A percentile compares a stretch with the other conserved stretches of the same genome.
Evolutionary conservation across 2,888 invertebrate species (phyloP).

Genomic region (Exocentrus adspersus): DNA sequence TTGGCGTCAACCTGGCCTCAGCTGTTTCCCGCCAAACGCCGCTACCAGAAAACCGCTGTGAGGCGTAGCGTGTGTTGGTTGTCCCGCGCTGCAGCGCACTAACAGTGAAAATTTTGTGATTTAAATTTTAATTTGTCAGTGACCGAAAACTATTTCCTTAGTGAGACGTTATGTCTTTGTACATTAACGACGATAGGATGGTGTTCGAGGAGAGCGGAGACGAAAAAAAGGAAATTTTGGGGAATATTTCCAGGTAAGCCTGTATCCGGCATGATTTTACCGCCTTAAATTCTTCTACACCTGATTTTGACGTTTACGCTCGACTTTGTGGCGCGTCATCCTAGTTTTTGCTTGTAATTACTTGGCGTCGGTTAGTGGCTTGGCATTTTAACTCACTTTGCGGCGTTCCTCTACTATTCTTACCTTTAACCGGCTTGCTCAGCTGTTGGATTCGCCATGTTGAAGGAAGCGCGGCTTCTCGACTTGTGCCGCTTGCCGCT

Average conservation of each 20-base stretch:
- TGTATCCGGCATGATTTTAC: constrained; percentile 49
- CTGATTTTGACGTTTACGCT: constrained; percentile 60
- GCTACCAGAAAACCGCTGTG: constrained; percentile 72
- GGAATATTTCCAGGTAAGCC: constrained; percentile 66
- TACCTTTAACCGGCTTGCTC: constrained; percentile 41
- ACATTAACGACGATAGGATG: constrained; percentile 65
- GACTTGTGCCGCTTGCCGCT: constrained; percentile 4
- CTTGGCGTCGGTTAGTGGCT: neutral
- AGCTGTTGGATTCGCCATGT: constrained; percentile 53
- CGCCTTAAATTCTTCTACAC: constrained; percentile 53
- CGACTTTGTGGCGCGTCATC: constrained; percentile 41
- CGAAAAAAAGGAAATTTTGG: constrained; percentile 66
- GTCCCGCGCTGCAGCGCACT: constrained; percentile 60
- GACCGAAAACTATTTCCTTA: constrained; percentile 40
- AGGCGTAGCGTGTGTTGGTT: constrained; percentile 67
- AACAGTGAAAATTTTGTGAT: constrained; percentile 44
- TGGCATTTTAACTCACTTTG: neutral
- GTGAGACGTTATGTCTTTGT: constrained; percentile 66
- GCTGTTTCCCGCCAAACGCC: constrained; percentile 77
- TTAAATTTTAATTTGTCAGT: constrained; percentile 53
- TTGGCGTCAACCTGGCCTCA: constrained; percentile 68
- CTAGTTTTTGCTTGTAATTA: constrained; percentile 21
- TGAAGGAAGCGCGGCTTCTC: constrained; percentile 34
- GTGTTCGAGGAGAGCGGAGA: constrained; percentile 67
- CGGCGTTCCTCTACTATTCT: neutral